Conservation (phyloP, 2,113 vertebrate species). For the Rhinolophus sinicus region DNA sequence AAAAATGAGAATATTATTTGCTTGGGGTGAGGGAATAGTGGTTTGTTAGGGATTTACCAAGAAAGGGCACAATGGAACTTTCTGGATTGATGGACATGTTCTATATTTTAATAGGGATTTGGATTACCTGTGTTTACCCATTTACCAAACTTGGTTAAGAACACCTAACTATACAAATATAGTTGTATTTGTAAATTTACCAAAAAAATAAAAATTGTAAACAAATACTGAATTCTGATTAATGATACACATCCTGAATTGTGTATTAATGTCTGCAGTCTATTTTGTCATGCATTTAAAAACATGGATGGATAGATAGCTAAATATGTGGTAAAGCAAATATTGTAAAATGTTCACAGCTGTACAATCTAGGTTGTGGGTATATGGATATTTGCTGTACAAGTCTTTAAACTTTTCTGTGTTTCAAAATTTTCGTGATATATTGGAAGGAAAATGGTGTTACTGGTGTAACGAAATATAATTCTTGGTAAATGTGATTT, state of each 20-base stretch:
- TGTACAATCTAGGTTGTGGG: background rate
- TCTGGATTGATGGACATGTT: background rate
- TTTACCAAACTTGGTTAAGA: background rate
- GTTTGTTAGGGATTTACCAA: background rate
- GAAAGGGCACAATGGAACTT: background rate
- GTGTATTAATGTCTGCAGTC: background rate
- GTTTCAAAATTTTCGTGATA: background rate
- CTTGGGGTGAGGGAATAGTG: background rate
- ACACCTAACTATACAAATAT: background rate
- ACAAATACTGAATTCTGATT: background rate
- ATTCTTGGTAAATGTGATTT: background rate
- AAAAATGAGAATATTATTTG: background rate
- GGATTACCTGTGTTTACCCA: background rate
- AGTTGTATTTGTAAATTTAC: background rate
- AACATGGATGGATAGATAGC: background rate
- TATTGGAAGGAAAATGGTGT: background rate
- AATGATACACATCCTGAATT: background rate
- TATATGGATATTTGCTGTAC: background rate
- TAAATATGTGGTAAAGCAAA: conserved; percentile 10
- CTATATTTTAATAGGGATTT: background rate
- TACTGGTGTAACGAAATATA: background rate
- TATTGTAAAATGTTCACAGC: background rate
- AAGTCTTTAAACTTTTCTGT: background rate
- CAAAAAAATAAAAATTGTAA: background rate
- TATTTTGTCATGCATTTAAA: background rate